phyloP scores from a whole-genome alignment of 2,797 vertebrate genomes.

The Periophthalmus magnuspinnatus region DNA sequence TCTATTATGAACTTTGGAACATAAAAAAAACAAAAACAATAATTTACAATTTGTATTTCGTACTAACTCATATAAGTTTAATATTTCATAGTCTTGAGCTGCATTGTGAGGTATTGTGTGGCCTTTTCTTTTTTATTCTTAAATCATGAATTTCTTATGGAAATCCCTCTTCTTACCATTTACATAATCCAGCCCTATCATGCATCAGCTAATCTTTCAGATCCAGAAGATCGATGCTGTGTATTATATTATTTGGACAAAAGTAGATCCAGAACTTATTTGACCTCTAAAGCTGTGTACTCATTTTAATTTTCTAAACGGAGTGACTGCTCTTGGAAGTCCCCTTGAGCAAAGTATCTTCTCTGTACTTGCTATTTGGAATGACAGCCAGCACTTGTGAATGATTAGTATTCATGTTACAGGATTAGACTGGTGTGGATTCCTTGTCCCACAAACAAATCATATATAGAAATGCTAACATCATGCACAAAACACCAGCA shows the following conservation, averaged over 20 bases:
- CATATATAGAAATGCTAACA: constrained; percentile 34
- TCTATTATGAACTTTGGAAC: constrained; percentile 2
- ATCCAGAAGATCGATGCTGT: background rate
- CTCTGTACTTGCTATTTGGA: constrained; percentile 10
- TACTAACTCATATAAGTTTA: background rate
- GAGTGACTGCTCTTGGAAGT: background rate
- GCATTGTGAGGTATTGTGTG: constrained; percentile 3
- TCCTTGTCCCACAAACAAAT: constrained; percentile 33
- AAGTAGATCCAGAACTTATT: background rate
- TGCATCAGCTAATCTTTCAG: background rate
- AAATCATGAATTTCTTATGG: constrained; percentile 1
- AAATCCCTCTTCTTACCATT: background rate
- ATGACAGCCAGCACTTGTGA: constrained; percentile 18
- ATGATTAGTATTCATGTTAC: constrained; percentile 49
- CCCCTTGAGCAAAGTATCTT: constrained; percentile 10
- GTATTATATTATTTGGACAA: background rate
- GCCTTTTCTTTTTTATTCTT: constrained; percentile 2
- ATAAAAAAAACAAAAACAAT: constrained; percentile 16
- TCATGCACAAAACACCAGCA: constrained; percentile 24
- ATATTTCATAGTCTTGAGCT: background rate
- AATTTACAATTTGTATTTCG: background rate
- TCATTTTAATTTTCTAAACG: constrained; percentile 10
- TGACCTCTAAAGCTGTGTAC: constrained; percentile 5
- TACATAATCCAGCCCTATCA: constrained; percentile 1
- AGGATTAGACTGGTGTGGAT: constrained; percentile 54